Evolutionary conservation across 2,888 invertebrate species (phyloP).

Genomic region (Trachelus troglodyta): DNA sequence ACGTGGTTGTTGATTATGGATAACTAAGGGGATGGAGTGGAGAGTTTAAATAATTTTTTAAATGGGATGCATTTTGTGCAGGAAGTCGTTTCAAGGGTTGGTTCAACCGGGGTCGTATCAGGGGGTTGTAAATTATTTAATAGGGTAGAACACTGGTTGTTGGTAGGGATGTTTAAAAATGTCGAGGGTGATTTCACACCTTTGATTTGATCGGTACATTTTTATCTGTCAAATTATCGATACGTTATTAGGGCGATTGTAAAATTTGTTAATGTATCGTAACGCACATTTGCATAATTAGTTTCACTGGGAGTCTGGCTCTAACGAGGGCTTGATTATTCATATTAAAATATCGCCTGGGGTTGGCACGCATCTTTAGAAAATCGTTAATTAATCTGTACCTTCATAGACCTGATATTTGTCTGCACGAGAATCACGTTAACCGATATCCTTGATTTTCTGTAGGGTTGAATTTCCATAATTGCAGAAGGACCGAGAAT

Average conservation of each 20-base stretch:
- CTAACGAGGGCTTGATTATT: constrained; percentile 32
- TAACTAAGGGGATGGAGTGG: background rate
- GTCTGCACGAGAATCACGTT: constrained; percentile 23
- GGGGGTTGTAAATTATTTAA: background rate
- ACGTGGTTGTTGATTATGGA: background rate
- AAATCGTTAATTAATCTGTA: constrained; percentile 48
- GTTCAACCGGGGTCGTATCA: background rate
- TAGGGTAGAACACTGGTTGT: background rate
- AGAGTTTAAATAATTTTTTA: background rate
- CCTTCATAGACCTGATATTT: constrained; percentile 26
- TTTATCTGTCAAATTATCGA: constrained; percentile 2
- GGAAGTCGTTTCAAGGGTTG: background rate
- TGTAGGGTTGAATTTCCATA: constrained; percentile 26
- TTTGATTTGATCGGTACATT: constrained; percentile 5
- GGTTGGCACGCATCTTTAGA: constrained; percentile 45
- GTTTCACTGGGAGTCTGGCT: constrained; percentile 11
- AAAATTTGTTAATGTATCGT: constrained; percentile 7
- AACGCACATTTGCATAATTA: constrained; percentile 17
- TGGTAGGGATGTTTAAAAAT: background rate
- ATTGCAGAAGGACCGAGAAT: constrained; percentile 13
- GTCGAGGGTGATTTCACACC: background rate
- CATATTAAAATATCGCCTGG: constrained; percentile 49
- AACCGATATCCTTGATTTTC: constrained; percentile 17
- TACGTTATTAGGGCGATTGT: background rate
- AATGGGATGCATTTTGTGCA: background rate